A percentile compares a stretch with the other conserved stretches of the same genome.
phyloP scores from a whole-genome alignment of 2,113 vertebrate species.

The Chaetorhynchus papuensis region DNA sequence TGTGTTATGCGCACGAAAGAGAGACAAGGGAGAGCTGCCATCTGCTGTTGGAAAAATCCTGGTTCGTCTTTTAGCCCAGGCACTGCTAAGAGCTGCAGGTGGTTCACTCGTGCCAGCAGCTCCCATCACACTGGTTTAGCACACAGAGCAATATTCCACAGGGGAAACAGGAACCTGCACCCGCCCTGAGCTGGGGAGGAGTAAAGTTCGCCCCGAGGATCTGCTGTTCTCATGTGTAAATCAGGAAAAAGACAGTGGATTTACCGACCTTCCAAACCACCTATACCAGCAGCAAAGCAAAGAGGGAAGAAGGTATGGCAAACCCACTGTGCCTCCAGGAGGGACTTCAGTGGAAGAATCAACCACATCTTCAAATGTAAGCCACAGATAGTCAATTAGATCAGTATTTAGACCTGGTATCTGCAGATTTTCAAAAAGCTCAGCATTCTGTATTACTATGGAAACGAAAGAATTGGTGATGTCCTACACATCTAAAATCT shows the following conservation, averaged over 20 bases:
- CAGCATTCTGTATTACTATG: background rate
- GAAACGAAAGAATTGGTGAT: background rate
- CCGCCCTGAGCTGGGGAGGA: fast-evolving
- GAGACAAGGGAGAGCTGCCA: constrained; percentile 52
- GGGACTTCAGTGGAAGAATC: background rate
- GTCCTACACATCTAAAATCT: background rate
- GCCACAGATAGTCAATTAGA: background rate
- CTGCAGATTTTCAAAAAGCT: background rate
- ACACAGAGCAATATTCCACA: background rate
- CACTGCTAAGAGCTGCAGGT: background rate
- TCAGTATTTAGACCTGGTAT: background rate
- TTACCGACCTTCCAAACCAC: background rate
- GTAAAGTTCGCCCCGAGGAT: background rate
- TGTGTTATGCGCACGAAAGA: background rate
- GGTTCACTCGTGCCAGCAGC: background rate
- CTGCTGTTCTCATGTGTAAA: background rate
- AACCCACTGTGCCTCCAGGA: background rate
- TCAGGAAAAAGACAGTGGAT: background rate
- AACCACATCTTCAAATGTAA: background rate
- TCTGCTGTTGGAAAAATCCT: constrained; percentile 40
- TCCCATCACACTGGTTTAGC: background rate
- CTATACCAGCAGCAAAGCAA: background rate
- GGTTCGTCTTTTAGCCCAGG: background rate
- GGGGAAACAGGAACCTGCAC: background rate
- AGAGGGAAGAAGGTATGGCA: background rate